phyloP scores from a whole-genome alignment of 2,797 vertebrate species.

The Acanthiza pusilla region DNA sequence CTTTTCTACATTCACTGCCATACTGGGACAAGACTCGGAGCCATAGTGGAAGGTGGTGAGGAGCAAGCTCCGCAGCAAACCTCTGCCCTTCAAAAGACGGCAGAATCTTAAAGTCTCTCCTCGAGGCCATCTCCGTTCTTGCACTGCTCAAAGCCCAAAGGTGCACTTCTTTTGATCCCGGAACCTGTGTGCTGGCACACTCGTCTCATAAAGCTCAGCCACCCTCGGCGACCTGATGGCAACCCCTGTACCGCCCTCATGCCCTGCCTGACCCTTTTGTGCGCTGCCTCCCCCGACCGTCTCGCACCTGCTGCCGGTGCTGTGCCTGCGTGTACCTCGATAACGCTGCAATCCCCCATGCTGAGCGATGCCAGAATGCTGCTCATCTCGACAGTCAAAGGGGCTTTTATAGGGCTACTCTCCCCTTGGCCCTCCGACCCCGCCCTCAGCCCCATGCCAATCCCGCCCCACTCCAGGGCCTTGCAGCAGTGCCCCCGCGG shows the following conservation, averaged over 20 bases:
- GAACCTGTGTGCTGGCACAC: rapidly evolving
- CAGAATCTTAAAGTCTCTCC: neutral
- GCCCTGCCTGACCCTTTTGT: neutral
- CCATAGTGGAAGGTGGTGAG: neutral
- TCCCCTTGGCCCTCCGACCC: too few species aligned
- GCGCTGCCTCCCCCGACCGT: too few species aligned
- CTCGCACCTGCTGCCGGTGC: neutral
- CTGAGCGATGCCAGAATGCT: too few species aligned
- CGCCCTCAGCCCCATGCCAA: neutral
- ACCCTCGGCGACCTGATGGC: rapidly evolving
- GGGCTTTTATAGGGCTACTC: neutral
- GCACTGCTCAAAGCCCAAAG: neutral
- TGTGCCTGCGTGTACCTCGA: rapidly evolving
- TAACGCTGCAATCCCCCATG: neutral
- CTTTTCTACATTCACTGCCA: too few species aligned
- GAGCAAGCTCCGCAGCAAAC: neutral
- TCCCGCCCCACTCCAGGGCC: too few species aligned
- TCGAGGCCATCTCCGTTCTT: neutral
- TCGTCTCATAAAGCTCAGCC: neutral
- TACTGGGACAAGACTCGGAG: neutral
- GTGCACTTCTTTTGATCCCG: neutral
- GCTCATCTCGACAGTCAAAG: rapidly evolving
- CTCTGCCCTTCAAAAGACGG: neutral
- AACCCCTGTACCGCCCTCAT: too few species aligned
- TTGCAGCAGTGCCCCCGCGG: too few species aligned